Conservation (phyloP, 2,888 invertebrate species). For the Orchesella flavescens region DNA sequence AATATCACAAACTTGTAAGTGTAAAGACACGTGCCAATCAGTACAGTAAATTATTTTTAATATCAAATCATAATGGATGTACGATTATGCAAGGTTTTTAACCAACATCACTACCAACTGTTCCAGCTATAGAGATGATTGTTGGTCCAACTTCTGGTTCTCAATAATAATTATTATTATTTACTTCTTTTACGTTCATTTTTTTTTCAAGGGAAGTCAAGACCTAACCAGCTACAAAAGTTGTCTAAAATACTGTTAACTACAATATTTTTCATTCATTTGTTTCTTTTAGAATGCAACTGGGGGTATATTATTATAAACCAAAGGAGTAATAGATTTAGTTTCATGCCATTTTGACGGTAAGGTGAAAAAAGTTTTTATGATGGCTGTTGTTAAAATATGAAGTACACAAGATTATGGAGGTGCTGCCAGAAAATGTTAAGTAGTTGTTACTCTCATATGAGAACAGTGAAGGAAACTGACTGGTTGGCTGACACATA, state of each 20-base stretch:
- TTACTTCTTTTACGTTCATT: neutral
- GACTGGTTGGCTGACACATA: constrained; percentile 70
- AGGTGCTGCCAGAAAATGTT: constrained; percentile 31
- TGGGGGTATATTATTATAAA: neutral
- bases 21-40: constrained; percentile 52
- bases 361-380: constrained; percentile 12
- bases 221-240: neutral
- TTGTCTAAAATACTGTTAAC: neutral
- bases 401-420: constrained; percentile 20
- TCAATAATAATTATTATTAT: neutral
- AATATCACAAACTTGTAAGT: constrained; percentile 25
- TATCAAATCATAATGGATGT: neutral
- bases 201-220: too few species aligned
- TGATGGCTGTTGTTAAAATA: constrained; percentile 13
- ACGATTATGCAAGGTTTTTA: constrained; percentile 2
- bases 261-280: neutral
- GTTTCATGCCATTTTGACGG: constrained; percentile 58
- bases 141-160: neutral
- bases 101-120: constrained; percentile 7
- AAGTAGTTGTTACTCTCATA: neutral
- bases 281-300: constrained; percentile 7
- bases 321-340: neutral
- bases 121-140: too few species aligned
- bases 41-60: neutral
- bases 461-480: constrained; percentile 47